Evolutionary conservation across 2,113 vertebrate genomes (phyloP).

Genomic region (Chinchilla lanigera): DNA sequence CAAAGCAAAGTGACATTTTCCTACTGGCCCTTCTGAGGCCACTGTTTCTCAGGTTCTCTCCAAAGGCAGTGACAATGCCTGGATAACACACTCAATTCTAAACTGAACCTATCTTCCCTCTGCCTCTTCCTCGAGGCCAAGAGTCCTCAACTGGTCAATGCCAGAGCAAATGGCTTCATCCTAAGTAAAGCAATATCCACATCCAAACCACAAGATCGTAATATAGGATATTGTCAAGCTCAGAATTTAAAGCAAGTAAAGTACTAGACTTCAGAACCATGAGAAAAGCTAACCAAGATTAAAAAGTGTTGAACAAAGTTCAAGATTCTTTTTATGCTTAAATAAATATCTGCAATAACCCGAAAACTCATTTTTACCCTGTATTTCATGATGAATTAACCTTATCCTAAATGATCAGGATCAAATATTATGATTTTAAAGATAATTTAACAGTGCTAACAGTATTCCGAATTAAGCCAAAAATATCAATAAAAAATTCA

Average conservation of each 20-base stretch:
- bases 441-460: constrained; percentile 64
- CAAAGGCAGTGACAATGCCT: not conserved
- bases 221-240: not conserved
- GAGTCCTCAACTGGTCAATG: not conserved
- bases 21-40: not conserved
- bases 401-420: constrained; percentile 31
- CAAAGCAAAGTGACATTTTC: not conserved
- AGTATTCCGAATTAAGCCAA: constrained; percentile 70
- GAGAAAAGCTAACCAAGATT: not conserved
- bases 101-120: not conserved
- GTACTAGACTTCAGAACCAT: not conserved
- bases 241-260: not conserved
- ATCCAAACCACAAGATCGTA: not conserved
- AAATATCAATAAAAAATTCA: constrained; percentile 73
- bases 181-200: not conserved
- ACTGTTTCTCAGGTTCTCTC: not conserved
- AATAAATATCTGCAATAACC: not conserved
- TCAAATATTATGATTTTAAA: constrained; percentile 52
- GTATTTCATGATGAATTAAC: constrained; percentile 1
- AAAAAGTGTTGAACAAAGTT: not conserved
- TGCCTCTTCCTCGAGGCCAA: not conserved
- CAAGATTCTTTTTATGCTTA: not conserved
- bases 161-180: not conserved
- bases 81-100: not conserved
- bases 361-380: not conserved